These are phyloP conservation scores for Forbesichthys papilliferus DNA, from an alignment of 2,113 vertebrate species.

Conservation along the genomic window DNA sequence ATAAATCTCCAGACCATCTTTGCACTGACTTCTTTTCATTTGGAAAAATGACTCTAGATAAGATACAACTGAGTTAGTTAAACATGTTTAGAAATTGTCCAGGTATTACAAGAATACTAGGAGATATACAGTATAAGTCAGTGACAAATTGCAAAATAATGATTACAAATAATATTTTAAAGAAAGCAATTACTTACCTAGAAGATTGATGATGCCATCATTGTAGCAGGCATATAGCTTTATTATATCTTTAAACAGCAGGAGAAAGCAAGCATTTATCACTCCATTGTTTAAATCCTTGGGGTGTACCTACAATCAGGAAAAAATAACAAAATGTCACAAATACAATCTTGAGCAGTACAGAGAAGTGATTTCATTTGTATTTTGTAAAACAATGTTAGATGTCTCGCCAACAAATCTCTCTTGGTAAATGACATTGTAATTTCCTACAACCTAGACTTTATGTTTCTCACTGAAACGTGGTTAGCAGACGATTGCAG, in stretches of 20 bases:
- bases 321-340: constrained; percentile 1
- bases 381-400: too few species aligned
- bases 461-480: too few species aligned
- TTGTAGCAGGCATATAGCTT: constrained; percentile 99
- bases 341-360: not conserved
- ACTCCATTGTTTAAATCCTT: constrained; percentile 92
- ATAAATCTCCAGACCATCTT: constrained; percentile 98
- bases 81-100: not conserved
- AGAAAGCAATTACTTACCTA: constrained; percentile 79
- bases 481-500: too few species aligned
- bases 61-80: not conserved
- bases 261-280: constrained; percentile 95
- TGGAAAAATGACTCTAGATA: constrained; percentile 97
- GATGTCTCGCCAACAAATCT: too few species aligned
- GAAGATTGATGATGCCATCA: constrained; percentile 96
- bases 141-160: not conserved
- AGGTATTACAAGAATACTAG: too few species aligned
- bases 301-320: constrained; percentile 83
- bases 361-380: not conserved
- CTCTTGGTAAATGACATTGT: too few species aligned
- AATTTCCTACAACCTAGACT: too few species aligned
- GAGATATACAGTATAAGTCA: not conserved
- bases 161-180: not conserved
- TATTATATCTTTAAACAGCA: constrained; percentile 98
- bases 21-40: constrained; percentile 99